Percentiles rank a stretch among this genome's conserved stretches.
Conservation (phyloP, 2,888 invertebrate genomes). For the Norana najaformis region DNA sequence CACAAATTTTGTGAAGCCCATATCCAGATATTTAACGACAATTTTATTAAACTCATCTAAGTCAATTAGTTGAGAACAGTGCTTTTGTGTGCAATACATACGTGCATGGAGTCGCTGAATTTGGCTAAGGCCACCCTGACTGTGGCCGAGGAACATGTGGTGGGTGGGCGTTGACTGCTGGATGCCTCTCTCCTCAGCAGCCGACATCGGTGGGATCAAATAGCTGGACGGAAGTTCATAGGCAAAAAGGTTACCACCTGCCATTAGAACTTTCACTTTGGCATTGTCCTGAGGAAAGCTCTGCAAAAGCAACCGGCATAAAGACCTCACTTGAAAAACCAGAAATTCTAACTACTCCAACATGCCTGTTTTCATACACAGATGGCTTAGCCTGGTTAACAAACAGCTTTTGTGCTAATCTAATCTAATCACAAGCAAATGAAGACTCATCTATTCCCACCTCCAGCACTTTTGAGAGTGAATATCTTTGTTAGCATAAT, state of each 20-base stretch:
- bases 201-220: conserved; percentile 52
- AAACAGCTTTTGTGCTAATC: not conserved
- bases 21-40: no score
- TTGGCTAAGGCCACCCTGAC: not conserved
- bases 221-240: conserved; percentile 71
- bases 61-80: no score
- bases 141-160: not conserved
- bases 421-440: not conserved
- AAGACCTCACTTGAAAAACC: not conserved
- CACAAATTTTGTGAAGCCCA: no score
- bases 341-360: not conserved
- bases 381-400: not conserved
- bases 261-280: conserved; percentile 59
- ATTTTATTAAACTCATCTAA: no score
- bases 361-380: not conserved
- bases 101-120: not conserved
- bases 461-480: not conserved
- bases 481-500: not conserved
- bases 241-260: conserved; percentile 67
- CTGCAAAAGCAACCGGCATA: conserved; percentile 51
- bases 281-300: conserved; percentile 63
- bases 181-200: conserved; percentile 50
- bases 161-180: not conserved
- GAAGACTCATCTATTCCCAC: not conserved
- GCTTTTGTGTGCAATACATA: not conserved